These are phyloP conservation scores for Strigamia transsilvanica DNA, from an alignment of 2,888 invertebrate genomes.

Conservation along the genomic window DNA sequence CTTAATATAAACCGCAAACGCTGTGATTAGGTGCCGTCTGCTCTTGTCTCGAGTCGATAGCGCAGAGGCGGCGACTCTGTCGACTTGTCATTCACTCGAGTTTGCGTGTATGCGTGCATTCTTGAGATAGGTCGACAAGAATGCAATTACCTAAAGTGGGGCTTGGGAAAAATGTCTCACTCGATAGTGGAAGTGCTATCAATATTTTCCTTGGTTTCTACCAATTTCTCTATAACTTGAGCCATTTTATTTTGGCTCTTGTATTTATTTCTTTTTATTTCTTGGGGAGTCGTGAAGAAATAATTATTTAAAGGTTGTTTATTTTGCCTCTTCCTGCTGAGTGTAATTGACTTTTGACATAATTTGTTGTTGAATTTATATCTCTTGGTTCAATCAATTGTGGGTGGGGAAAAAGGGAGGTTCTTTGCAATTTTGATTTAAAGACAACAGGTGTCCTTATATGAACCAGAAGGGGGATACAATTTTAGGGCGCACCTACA, in stretches of 20 bases:
- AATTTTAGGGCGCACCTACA: conserved; percentile 21
- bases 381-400: conserved; percentile 37
- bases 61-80: not conserved
- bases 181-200: not conserved
- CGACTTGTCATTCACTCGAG: conserved; percentile 38
- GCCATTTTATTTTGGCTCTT: conserved; percentile 54
- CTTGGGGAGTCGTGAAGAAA: not conserved
- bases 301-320: conserved; percentile 32
- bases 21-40: conserved; percentile 42
- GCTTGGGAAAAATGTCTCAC: not conserved
- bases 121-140: conserved; percentile 23
- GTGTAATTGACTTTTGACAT: conserved; percentile 43
- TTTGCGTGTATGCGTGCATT: conserved; percentile 33
- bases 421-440: conserved; percentile 43
- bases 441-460: conserved; percentile 45
- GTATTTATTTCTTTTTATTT: conserved; percentile 50
- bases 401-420: conserved; percentile 37
- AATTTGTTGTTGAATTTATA: conserved; percentile 41
- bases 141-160: conserved; percentile 41
- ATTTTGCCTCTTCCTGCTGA: conserved; percentile 24
- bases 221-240: not conserved
- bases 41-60: conserved; percentile 43
- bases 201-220: not conserved
- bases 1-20: conserved; percentile 45
- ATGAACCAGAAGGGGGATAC: conserved; percentile 39